Evolutionary conservation across 64 coral and sea anemone genomes (phyloP), one percentile per base, ranked within the genome.

Genomic region (Stichodactyla mertensii): DNA sequence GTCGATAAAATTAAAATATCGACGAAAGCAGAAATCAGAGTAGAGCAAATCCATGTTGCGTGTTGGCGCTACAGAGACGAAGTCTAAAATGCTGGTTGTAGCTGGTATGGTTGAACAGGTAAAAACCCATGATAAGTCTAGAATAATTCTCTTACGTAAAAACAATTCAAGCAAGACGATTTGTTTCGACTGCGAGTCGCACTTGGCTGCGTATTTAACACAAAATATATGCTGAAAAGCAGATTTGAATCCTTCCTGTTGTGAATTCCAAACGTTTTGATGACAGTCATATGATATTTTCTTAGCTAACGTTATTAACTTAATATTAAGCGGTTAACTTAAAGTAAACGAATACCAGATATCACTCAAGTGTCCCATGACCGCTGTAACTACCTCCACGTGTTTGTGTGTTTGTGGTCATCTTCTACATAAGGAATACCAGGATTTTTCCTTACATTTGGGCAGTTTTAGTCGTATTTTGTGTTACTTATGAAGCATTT

Each of bases 21-120:
- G 57, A 54, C 78, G 59, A n/a, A 84, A 84, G 52, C 79, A 83
- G 14, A 70, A 55, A 28, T 90, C 88, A 16, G 88, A 83, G 20
- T 85, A 90, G 61, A 90, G 45, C 4, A 90, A 12, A 24, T 64
- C 89, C 89, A 90, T 90, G 55, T 62, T 55, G n/a, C 77, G 28
- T 56, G 52, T 15, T 89, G 26, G 14, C 24, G 52, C 20, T 55
- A 18, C 14, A 58, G 56, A 58, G 9, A 9, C 24, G 69, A 31
- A 10, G 12, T 31, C 69, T 31, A 0, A 23, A 74, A 12, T 74
- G 0, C 26, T 74, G 69, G 7, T 31, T 74, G 19, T n/a, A 69
- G 20, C 24, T 10, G 1, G 23, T 13, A 74, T 23, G 26, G 2
- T 74, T 74, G 69, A 11, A 3, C 69, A 74, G 3, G 36, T 45